phyloP scores from a whole-genome alignment of 2,888 invertebrate genomes.

The Andrena marginata region DNA sequence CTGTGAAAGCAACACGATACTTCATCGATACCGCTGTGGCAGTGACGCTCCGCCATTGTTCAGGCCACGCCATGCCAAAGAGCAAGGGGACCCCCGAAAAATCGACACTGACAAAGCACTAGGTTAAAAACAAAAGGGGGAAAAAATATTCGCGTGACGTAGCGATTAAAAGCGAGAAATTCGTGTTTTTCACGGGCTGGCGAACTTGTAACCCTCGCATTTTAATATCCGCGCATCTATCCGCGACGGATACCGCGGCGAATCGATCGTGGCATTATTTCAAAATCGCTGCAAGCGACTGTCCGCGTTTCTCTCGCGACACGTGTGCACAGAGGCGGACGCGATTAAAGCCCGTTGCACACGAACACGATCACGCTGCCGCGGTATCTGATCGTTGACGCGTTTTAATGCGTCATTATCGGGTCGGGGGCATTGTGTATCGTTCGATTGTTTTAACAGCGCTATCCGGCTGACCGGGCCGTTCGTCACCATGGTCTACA shows the following conservation, averaged over 20 bases:
- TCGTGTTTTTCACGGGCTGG: background rate
- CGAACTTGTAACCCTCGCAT: background rate
- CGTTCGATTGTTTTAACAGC: constrained; percentile 86
- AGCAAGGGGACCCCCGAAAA: background rate
- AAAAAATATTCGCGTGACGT: background rate
- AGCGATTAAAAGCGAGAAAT: background rate
- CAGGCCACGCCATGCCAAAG: background rate
- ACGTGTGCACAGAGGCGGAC: background rate
- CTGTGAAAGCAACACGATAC: constrained; percentile 54
- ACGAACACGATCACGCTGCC: background rate
- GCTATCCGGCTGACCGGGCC: constrained; percentile 98
- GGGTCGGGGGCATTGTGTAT: constrained; percentile 10
- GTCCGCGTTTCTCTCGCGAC: background rate
- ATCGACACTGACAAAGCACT: background rate
- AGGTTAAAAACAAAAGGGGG: background rate
- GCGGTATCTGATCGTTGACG: constrained; percentile 7
- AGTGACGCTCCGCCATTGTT: constrained; percentile 41
- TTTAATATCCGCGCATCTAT: constrained; percentile 18
- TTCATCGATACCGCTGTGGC: constrained; percentile 48
- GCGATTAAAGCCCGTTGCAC: constrained; percentile 14
- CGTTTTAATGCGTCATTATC: constrained; percentile 42
- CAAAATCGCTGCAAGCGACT: background rate
- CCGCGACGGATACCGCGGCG: constrained; percentile 8
- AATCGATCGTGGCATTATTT: constrained; percentile 38
- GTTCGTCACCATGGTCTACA: constrained; percentile 99